Conservation (phyloP, 1,140 invertebrate genomes). For the Homalodisca vitripennis region DNA sequence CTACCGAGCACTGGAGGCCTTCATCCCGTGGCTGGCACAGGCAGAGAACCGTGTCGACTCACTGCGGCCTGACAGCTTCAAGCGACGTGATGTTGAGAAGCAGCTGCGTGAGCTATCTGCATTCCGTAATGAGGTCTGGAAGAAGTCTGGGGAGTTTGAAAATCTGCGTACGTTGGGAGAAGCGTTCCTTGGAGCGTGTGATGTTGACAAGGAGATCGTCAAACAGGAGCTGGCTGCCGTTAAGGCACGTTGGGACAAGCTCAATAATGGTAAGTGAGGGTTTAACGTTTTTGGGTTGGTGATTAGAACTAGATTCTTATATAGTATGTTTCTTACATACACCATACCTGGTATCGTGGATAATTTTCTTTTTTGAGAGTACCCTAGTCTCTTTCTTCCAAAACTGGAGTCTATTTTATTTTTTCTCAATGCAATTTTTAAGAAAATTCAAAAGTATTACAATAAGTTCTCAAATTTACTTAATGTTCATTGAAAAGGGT, state of each 20-base stretch:
- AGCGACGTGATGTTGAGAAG: conserved; percentile 82
- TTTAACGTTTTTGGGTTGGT: no score
- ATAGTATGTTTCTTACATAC: no score
- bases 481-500: no score
- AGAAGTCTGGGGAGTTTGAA: conserved; percentile 89
- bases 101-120: conserved; percentile 87
- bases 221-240: conserved; percentile 76
- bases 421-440: no score
- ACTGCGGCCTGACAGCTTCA: conserved; percentile 76
- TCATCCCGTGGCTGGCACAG: conserved; percentile 84
- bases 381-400: no score
- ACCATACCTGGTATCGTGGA: no score
- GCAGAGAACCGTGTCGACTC: conserved; percentile 82
- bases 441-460: no score
- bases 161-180: conserved; percentile 82
- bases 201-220: conserved; percentile 87
- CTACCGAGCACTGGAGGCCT: conserved; percentile 76
- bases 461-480: no score
- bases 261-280: conserved; percentile 79
- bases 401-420: no score
- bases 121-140: conserved; percentile 91
- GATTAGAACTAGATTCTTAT: no score
- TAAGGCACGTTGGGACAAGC: conserved; percentile 84
- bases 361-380: no score
- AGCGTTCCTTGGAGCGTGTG: conserved; percentile 79